Evolutionary conservation across 1,140 invertebrate genomes (phyloP).

Genomic region (Brachionus rubens): DNA sequence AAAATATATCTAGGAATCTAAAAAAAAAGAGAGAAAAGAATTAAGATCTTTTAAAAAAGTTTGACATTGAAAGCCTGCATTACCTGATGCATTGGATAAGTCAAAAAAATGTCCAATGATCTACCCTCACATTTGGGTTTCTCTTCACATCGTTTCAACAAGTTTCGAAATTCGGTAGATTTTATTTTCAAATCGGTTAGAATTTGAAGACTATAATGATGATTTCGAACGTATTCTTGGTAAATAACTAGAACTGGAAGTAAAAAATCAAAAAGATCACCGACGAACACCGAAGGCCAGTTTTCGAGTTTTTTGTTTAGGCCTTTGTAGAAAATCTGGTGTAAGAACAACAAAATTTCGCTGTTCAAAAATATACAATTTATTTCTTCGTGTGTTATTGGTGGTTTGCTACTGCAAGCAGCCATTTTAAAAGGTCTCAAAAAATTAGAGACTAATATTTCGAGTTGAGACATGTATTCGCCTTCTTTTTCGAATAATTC

Average conservation of each 20-base stretch:
- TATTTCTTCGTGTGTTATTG: constrained; percentile 87
- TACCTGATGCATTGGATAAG: constrained; percentile 89
- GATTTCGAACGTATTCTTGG: constrained; percentile 88
- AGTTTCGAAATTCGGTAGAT: constrained; percentile 69
- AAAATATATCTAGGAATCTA: constrained; percentile 88
- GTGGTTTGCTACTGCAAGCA: constrained; percentile 84
- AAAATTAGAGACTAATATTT: constrained; percentile 85
- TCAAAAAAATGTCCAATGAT: constrained; percentile 82
- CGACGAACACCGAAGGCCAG: constrained; percentile 72
- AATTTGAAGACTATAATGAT: constrained; percentile 86
- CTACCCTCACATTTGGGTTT: constrained; percentile 77
- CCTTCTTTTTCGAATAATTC: constrained; percentile 85
- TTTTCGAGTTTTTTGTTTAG: constrained; percentile 83
- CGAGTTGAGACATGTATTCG: constrained; percentile 70
- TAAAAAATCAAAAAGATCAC: constrained; percentile 87
- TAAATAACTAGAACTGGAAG: constrained; percentile 88
- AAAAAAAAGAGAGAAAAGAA: constrained; percentile 3
- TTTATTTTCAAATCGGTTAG: constrained; percentile 86
- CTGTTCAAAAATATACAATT: constrained; percentile 92
- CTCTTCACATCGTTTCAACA: constrained; percentile 69
- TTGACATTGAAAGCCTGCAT: neutral
- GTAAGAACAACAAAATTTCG: constrained; percentile 86
- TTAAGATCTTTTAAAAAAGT: neutral
- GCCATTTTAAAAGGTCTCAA: constrained; percentile 85
- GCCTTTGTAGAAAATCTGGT: constrained; percentile 92